Evolutionary conservation across 2,113 vertebrate species (phyloP), one percentile per base, ranked within the genome.

Genomic region (Oreocharis arfaki): DNA sequence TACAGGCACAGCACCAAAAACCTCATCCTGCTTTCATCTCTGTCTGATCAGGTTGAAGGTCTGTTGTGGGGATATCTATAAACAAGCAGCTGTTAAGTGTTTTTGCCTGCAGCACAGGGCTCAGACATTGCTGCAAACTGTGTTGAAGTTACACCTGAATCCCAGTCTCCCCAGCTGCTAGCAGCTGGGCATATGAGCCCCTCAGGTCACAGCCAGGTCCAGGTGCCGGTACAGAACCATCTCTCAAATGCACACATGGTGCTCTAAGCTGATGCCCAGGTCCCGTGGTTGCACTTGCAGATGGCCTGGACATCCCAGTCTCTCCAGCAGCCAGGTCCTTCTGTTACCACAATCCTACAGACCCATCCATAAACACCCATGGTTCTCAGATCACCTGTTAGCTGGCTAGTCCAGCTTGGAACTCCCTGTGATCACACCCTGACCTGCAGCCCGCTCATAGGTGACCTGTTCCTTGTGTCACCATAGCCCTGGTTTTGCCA

Each of bases 241-340:
- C 23, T 37, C 26, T 37, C 49, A 55, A 35, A n/a, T 23, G 41
- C 24, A 42, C 21, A 39, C 6, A 1, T 0, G 7, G 8, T 16
- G 20, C 11, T 41, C 37, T 35, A 50, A 23, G 30, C 2, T 2
- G 6, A 69, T 24, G 22, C 2, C 19, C 39, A 63, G 11, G 16
- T 16, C 5, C 6, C 5, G 6, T 0, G 0, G 5, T 64, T 18
- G 55, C 24, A 21, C 28, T 47, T 27, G 16, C 28, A 39, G 37
- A 27, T 13, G 4, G 11, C 24, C n/a, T 86, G 42, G 16, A 37
- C 5, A 18, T 23, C 4, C 3, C 18, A 17, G 10, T 59, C 16
- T 27, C 39, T 77, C 33, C 4, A 20, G 35, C 11, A 88, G 13
- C 32, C 53, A 11, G 4, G 10, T 57, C 16, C 10, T 80, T 84